Conservation (phyloP, 2,113 vertebrate species). For the Electrona antarctica region DNA sequence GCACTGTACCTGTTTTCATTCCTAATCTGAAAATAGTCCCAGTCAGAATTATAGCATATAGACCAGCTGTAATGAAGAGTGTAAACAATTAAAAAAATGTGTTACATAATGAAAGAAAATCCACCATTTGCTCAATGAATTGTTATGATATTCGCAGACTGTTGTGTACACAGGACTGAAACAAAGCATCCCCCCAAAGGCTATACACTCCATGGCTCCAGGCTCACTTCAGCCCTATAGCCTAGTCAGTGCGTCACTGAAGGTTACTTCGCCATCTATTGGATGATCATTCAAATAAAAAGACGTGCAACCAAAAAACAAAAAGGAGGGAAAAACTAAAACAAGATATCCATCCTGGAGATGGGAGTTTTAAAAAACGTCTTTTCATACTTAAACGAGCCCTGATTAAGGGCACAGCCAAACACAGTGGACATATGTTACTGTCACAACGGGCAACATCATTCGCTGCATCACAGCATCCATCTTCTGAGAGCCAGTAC, state of each 20-base stretch:
- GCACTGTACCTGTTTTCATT: slow-evolving; percentile 1
- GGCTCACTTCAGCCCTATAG: slow-evolving; percentile 19
- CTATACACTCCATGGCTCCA: slow-evolving; percentile 24
- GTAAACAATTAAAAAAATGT: background rate
- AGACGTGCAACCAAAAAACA: background rate
- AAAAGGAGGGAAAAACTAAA: too few species aligned
- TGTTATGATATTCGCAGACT: background rate
- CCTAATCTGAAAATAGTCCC: slow-evolving; percentile 24
- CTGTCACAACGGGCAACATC: background rate
- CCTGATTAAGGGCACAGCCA: background rate
- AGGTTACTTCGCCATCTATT: background rate
- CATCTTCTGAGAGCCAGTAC: too few species aligned
- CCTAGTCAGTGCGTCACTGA: slow-evolving; percentile 49
- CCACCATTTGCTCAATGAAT: background rate
- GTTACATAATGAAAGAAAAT: background rate
- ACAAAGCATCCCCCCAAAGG: slow-evolving; percentile 43
- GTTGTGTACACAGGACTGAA: slow-evolving; percentile 1
- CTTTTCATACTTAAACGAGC: too few species aligned
- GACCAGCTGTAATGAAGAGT: background rate
- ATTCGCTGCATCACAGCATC: background rate
- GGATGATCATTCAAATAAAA: slow-evolving; percentile 25
- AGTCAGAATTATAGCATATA: background rate
- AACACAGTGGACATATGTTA: background rate
- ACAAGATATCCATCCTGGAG: too few species aligned
- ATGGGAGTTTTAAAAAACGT: too few species aligned